A percentile compares a stretch with the other conserved stretches of the same genome.
phyloP scores from a whole-genome alignment of 1,140 invertebrate species.

The Bombyx mori region ASM3026992v2 NC_085114.1:9807501-9808000 shows the following conservation, averaged over 20 bases:
- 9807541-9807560: conserved; percentile 80
- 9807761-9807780: too few relatives aligned
- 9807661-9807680: too few relatives aligned
- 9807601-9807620: conserved; percentile 79
- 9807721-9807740: too few relatives aligned
- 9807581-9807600: conserved; percentile 83
- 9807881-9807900: too few relatives aligned
- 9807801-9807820: too few relatives aligned
- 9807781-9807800: too few relatives aligned
- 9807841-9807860: too few relatives aligned
- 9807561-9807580: conserved; percentile 82
- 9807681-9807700: too few relatives aligned
- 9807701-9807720: too few relatives aligned
- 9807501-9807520: conserved; percentile 83
- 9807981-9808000: conserved; percentile 77
- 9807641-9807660: conserved; percentile 4
- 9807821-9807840: too few relatives aligned
- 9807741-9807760: too few relatives aligned
- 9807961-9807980: conserved; percentile 74
- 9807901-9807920: conserved; percentile 66
- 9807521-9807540: conserved; percentile 81
- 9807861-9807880: too few relatives aligned
- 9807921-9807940: conserved; percentile 91
- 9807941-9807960: conserved; percentile 80
- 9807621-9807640: conserved; percentile 82